Evolutionary conservation across 2,797 vertebrate species (phyloP), one percentile per base, ranked within the genome.

Genomic region (Ciconia nigra): DNA sequence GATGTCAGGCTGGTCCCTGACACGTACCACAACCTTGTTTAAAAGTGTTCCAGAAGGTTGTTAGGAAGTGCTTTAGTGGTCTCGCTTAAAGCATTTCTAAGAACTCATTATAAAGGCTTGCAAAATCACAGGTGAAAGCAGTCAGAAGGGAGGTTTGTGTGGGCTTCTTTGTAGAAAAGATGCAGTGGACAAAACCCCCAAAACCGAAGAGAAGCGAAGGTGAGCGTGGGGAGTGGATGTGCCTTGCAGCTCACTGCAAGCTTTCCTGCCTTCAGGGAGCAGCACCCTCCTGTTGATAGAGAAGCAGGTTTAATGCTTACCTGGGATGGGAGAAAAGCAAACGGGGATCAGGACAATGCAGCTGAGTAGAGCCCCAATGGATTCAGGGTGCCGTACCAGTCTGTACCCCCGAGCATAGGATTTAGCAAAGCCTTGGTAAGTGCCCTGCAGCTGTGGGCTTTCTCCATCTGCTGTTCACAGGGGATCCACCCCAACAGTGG

Each of bases 341-440:
- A 33, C 0, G 3, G 11, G 35, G 26, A 29, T 41, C 29, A 39
- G 78, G 49, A 9, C 19, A 44, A 7, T 5, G 29, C 28, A 57
- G 33, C 42, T 9, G 55, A 62, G 22, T 20, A 7, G 4, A 81
- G 28, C n/a, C 26, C 52, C 1, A 2, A 5, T 1, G 9, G 35
- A 4, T 39, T 1, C 37, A 8, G 22, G 28, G 24, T 54, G 58
- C 18, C 51, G 22, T 47, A 49, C 39, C 21, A 51, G 10, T 18
- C 41, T 2, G 0, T 47, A 33, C 15, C 20, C 33, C 17, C 5
- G 10, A 67, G 41, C 3, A 10, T 0, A 44, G 37, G 21, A 31
- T 57, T 71, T 74, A 65, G 59, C 55, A 77, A 69, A 70, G 41
- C 63, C 47, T 77, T 59, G 19, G 9, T 24, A 72, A 81, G 41